phyloP scores from a whole-genome alignment of 2,888 invertebrate genomes.

The Eristalis intricaria region DNA sequence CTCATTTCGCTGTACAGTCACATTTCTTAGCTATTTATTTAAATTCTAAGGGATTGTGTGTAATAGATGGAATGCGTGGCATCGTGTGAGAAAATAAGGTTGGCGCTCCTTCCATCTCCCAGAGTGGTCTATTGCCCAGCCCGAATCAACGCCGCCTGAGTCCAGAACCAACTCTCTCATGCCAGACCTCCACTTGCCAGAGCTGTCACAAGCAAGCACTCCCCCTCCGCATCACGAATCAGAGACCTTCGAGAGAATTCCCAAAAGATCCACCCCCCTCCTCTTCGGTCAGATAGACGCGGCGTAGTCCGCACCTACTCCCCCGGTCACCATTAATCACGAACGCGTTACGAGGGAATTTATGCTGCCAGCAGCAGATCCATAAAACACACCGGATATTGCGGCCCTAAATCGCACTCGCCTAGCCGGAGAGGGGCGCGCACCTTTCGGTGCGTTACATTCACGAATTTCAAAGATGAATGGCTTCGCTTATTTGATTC shows the following conservation, averaged over 20 bases:
- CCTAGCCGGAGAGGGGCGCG: background rate
- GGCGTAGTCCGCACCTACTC: background rate
- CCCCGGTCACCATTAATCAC: background rate
- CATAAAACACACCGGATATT: background rate
- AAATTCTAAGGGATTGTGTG: no score
- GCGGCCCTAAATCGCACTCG: background rate
- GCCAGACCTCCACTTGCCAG: background rate
- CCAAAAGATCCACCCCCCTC: background rate
- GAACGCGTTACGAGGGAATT: background rate
- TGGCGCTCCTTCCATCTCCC: no score
- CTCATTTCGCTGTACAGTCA: no score
- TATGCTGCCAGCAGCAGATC: background rate
- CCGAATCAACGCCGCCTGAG: no score
- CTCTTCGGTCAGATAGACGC: background rate
- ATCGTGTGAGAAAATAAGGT: no score
- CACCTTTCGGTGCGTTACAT: background rate
- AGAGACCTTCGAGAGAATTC: background rate
- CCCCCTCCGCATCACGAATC: background rate
- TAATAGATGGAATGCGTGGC: no score
- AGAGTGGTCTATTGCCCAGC: no score
- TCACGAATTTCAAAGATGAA: background rate
- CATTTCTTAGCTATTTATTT: no score
- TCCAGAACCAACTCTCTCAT: background rate
- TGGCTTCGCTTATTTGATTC: background rate
- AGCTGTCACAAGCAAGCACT: background rate